Evolutionary conservation across 2,888 invertebrate genomes (phyloP).

Genomic region (Aproaerema taeniolella): DNA sequence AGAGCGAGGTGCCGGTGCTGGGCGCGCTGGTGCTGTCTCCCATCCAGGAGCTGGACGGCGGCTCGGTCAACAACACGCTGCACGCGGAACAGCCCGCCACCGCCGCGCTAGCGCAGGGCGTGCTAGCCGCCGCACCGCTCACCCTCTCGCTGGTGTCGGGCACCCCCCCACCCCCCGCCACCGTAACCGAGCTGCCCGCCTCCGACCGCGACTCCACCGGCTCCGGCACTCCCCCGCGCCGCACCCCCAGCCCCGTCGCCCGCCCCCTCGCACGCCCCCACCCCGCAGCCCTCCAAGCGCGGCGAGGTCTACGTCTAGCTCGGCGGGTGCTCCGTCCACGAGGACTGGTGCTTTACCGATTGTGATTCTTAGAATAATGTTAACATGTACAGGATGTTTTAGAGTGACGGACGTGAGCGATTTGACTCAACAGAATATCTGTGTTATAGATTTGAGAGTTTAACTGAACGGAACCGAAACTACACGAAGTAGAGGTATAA

Average conservation of each 20-base stretch:
- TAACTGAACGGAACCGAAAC: no score
- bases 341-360: no score
- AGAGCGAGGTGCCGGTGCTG: slow-evolving; percentile 83
- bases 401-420: no score
- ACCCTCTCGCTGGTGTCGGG: slow-evolving; percentile 39
- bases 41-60: slow-evolving; percentile 89
- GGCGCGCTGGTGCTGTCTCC: slow-evolving; percentile 88
- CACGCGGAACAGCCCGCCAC: slow-evolving; percentile 85
- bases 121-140: slow-evolving; percentile 80
- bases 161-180: slow-evolving; percentile 33
- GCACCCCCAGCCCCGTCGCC: neutral
- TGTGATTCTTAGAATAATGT: no score
- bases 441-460: no score
- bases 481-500: no score
- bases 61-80: slow-evolving; percentile 84
- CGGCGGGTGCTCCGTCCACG: no score
- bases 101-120: slow-evolving; percentile 87
- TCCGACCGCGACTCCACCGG: slow-evolving; percentile 46
- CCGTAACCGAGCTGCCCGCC: slow-evolving; percentile 38
- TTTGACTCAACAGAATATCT: no score
- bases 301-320: neutral
- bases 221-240: slow-evolving; percentile 33
- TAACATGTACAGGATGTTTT: no score
- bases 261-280: neutral
- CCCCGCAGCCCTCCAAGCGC: neutral